These are phyloP conservation scores for Leptatherina wallacei DNA, from an alignment of 2,797 vertebrate genomes.

Conservation along the genomic window DNA sequence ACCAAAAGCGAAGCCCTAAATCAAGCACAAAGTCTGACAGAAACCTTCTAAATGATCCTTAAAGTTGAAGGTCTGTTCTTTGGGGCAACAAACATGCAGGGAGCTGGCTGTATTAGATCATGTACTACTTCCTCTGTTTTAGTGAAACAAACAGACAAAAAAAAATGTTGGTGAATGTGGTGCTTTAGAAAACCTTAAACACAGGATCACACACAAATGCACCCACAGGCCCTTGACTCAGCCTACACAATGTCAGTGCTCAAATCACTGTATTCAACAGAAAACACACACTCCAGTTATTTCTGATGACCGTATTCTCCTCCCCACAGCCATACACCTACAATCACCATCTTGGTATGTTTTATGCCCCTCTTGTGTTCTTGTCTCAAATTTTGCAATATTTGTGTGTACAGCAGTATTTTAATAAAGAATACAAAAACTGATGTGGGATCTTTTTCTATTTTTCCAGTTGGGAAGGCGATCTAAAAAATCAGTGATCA, in stretches of 20 bases:
- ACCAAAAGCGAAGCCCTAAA: constrained; percentile 5
- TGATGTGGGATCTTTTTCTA: not conserved
- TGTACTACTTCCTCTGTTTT: constrained; percentile 73
- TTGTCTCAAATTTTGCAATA: constrained; percentile 91
- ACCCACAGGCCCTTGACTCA: constrained; percentile 21
- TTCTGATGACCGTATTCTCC: constrained; percentile 75
- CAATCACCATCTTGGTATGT: constrained; percentile 82
- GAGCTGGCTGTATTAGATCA: constrained; percentile 62
- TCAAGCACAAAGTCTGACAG: constrained; percentile 5
- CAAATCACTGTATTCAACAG: constrained; percentile 62
- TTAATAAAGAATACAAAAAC: constrained; percentile 99
- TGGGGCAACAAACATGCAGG: constrained; percentile 63
- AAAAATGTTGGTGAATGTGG: constrained; percentile 76
- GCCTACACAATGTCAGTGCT: constrained; percentile 57
- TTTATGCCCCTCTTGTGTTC: constrained; percentile 88
- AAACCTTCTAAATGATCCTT: not conserved
- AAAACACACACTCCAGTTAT: constrained; percentile 71
- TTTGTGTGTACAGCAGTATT: constrained; percentile 99
- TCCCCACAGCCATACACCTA: constrained; percentile 63
- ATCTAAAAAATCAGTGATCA: not conserved
- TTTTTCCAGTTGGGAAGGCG: not conserved
- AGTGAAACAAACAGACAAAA: constrained; percentile 66
- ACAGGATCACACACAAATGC: constrained; percentile 37
- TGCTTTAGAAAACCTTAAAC: constrained; percentile 77
- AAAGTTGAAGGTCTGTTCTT: constrained; percentile 57